Evolutionary conservation across 2,113 vertebrate species (phyloP), one percentile per base, ranked within the genome.

Genomic region (Melanostigma gelatinosum): DNA sequence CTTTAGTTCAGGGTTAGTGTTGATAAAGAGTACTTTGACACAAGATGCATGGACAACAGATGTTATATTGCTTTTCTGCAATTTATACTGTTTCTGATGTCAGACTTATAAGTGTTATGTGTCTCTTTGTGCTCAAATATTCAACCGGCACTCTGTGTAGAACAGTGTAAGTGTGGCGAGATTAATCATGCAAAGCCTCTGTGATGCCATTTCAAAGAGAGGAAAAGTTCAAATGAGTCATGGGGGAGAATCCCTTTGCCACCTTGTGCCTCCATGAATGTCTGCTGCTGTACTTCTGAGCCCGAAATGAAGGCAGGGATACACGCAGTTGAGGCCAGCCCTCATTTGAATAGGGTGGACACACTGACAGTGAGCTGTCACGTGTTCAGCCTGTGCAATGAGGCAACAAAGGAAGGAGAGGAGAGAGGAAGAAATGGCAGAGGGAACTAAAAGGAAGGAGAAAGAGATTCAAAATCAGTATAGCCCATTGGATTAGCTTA

Each of bases 161-260:
- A 88, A 76, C 71, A 86, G 70, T 79, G 60, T 80, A 72, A 78
- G 76, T 79, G 80, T 64, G 75, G 84, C 11, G 72, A 86, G 88
- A 91, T 90, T 89, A 89, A 90, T 90, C 90, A 88, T 72, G 81
- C 90, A 85, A 76, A n/a, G 69, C 54, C 85, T 83, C 90, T 89
- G 81, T 89, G 84, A 87, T 91, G 88, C 82, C 92, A 86, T 92
- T 93, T 94, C 89, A 93, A 89, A 92, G 79, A 68, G 77, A 84
- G 79, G 78, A 85, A 86, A 92, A 86, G 88, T 91, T 93, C 89
- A 91, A 75, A 88, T 90, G 55, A 89, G 79, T 89, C 86, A 85
- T 80, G 29, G 80, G 87, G 84, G 74, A 87, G 81, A 88, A 75
- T 85, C 84, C 73, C 72, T 62, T 66, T 72, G 75, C 69, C 60